These are phyloP conservation scores for Leucophenga montana DNA, from an alignment of 2,888 invertebrate species.

Conservation along the genomic window DNA sequence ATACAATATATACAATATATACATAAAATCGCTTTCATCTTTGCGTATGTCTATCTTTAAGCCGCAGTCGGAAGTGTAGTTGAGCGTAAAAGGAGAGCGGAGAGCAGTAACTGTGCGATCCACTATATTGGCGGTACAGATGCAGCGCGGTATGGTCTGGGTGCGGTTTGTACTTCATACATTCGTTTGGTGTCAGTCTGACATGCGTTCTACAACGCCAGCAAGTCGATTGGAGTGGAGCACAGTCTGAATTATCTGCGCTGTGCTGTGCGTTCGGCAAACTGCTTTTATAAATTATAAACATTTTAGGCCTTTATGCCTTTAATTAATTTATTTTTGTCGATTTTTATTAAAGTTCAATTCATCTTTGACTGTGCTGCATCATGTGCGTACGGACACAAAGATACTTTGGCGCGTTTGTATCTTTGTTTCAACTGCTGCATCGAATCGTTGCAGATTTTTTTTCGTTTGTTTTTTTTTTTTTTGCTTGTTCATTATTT, in stretches of 20 bases:
- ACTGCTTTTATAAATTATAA: slow-evolving; percentile 31
- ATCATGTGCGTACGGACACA: background rate
- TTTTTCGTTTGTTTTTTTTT: slow-evolving; percentile 20
- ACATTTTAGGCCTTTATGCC: slow-evolving; percentile 21
- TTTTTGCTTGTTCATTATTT: slow-evolving; percentile 61
- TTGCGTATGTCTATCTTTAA: slow-evolving; percentile 4
- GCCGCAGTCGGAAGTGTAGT: background rate
- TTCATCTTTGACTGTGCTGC: slow-evolving; percentile 25
- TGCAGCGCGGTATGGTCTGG: background rate
- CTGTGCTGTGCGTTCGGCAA: background rate
- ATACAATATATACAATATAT: background rate
- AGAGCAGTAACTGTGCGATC: no score
- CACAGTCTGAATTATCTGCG: background rate
- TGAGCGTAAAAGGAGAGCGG: background rate
- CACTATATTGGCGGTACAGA: background rate
- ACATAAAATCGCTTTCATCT: slow-evolving; percentile 22
- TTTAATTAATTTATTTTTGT: slow-evolving; percentile 58
- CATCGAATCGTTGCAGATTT: slow-evolving; percentile 35
- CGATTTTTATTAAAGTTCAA: slow-evolving; percentile 52
- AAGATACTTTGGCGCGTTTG: background rate
- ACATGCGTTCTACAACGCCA: slow-evolving; percentile 23
- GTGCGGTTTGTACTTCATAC: slow-evolving; percentile 11
- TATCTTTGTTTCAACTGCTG: slow-evolving; percentile 6
- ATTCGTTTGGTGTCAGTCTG: slow-evolving; percentile 27
- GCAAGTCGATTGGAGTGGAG: no score